phyloP scores from a whole-genome alignment of 2,888 invertebrate species.

The Eristalinus sepulchralis region DNA sequence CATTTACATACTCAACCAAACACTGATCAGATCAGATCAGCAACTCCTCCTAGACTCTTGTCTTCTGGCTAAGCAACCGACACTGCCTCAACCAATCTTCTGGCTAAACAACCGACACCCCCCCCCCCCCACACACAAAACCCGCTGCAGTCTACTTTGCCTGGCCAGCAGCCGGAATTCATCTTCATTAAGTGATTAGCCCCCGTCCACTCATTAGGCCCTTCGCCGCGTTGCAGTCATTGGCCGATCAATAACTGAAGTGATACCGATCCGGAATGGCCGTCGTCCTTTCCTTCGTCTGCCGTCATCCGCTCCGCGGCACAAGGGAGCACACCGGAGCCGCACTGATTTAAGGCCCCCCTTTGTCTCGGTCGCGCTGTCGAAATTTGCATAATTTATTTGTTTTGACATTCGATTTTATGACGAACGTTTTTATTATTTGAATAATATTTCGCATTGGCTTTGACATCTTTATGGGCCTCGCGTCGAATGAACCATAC shows the following conservation, averaged over 20 bases:
- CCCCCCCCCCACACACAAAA: too few relatives aligned
- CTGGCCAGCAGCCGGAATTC: conserved; percentile 18
- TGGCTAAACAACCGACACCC: too few relatives aligned
- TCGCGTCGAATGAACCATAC: conserved; percentile 13
- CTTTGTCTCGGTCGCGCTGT: conserved; percentile 39
- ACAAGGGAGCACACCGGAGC: neutral
- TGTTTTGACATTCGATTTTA: conserved; percentile 70
- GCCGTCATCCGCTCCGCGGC: neutral
- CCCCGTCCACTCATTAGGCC: neutral
- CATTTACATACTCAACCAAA: neutral
- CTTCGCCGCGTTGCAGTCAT: neutral
- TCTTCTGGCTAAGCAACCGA: too few relatives aligned
- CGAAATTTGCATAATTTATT: conserved; percentile 70
- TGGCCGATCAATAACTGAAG: neutral
- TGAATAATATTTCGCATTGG: conserved; percentile 68
- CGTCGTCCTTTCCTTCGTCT: conserved; percentile 23
- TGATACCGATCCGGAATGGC: neutral
- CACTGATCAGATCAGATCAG: neutral
- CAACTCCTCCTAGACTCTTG: too few relatives aligned
- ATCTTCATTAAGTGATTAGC: conserved; percentile 41
- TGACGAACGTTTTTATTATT: conserved; percentile 63
- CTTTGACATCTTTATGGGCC: conserved; percentile 58
- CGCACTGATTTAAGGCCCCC: conserved; percentile 42
- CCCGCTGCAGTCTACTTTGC: neutral
- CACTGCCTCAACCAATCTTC: too few relatives aligned